Evolutionary conservation across 1,140 invertebrate genomes (phyloP), one percentile per base, ranked within the genome.

Genomic region (Pomacea maculata): DNA sequence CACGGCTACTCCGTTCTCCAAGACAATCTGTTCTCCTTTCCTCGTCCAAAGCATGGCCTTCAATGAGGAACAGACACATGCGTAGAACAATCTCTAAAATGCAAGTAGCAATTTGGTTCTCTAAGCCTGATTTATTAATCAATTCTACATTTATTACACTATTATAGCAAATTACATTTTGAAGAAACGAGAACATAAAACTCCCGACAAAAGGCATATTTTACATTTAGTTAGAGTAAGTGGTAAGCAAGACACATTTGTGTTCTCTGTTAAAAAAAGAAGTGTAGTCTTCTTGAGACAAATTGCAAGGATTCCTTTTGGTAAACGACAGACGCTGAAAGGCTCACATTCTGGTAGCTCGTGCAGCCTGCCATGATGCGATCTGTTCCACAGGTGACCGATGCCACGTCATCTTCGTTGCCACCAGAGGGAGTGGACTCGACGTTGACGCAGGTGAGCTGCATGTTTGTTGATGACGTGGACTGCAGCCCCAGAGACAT

Each of bases 351-450:
- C 9, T 82, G 77, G 57, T 74, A 81, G 19, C 83, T 82, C 25
- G 68, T 79, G 64, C 85, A 86, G 45, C 83, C 81, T 10, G 82
- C 78, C 80, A 86, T 74, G 2, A 80, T 75, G 34, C 81, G 68
- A 2, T 78, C 81, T 6, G 79, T 7, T 0, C n/a, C 57, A 70
- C 85, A 86, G 11, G 67, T 64, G 34, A 83, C 73, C 9, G 78
- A 73, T 21, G 81, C 57, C 15, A 45, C 78, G 77, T 84, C 83
- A n/a, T 83, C 83, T 17, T 75, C 73, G n/a, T 64, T 63, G 5
- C 70, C 19, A 57, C 81, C 82, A 67, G 82, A 81, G 14, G 25
- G n/a, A 0, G 65, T 19, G 15, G 85, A 85, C 25, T 57, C 10
- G 10, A 77, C 74, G 25, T 80, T 80, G 17, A 21, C 11, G 68